Evolutionary conservation across 2,888 invertebrate species (phyloP).

Genomic region (Caenorhabditis sp.): DNA sequence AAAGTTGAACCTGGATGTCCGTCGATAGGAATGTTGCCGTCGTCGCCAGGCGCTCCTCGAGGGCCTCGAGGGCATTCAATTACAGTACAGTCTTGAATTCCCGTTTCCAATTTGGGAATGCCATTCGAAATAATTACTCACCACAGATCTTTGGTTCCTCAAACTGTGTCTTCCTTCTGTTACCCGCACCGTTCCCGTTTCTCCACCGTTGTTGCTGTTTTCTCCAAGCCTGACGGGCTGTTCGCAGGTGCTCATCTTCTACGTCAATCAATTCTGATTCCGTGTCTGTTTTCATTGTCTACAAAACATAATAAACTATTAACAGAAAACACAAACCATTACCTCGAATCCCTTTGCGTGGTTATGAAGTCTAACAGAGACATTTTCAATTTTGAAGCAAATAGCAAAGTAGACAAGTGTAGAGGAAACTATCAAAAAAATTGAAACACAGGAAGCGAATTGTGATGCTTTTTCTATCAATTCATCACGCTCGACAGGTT

Average conservation of each 20-base stretch:
- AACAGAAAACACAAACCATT: neutral
- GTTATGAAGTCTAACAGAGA: conserved; percentile 13
- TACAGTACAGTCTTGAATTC: conserved; percentile 59
- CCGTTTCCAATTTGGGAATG: neutral
- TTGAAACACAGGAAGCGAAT: conserved; percentile 55
- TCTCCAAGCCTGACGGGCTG: conserved; percentile 50
- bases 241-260: conserved; percentile 51
- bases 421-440: conserved; percentile 40
- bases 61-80: conserved; percentile 65
- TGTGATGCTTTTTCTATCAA: conserved; percentile 40
- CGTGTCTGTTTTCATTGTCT: conserved; percentile 17
- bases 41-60: conserved; percentile 61
- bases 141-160: conserved; percentile 58
- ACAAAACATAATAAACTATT: neutral
- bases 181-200: conserved; percentile 18
- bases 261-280: conserved; percentile 30
- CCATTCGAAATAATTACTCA: conserved; percentile 16
- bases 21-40: conserved; percentile 60
- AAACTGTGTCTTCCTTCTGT: conserved; percentile 29
- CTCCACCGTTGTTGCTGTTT: conserved; percentile 46
- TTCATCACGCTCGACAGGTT: conserved; percentile 44
- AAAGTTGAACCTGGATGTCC: no score
- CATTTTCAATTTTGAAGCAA: conserved; percentile 29
- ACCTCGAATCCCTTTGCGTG: conserved; percentile 48
- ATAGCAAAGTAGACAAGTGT: conserved; percentile 43